phyloP scores from a whole-genome alignment of 1,140 invertebrate species.

The Aphelenchoides besseyi region DNA sequence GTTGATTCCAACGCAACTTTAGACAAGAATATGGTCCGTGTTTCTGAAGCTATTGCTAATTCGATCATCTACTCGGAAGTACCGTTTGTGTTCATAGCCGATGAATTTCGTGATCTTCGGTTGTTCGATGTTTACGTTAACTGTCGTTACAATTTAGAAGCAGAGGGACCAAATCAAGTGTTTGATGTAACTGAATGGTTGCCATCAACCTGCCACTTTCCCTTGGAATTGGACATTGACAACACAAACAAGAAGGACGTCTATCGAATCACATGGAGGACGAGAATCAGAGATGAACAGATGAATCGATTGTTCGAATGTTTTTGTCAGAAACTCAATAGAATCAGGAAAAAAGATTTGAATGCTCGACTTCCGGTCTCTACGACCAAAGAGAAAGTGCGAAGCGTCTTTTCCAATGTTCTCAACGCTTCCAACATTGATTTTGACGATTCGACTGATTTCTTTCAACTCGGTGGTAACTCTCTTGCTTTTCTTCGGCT shows the following conservation, averaged over 20 bases:
- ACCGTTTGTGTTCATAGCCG: conserved; percentile 13
- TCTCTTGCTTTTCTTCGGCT: conserved; percentile 21
- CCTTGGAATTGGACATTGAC: conserved; percentile 20
- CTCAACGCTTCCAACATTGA: background rate
- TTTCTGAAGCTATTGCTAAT: background rate
- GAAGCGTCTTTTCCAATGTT: background rate
- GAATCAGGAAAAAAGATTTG: background rate
- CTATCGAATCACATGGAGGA: conserved; percentile 13
- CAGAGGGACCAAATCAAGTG: background rate
- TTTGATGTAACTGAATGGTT: background rate
- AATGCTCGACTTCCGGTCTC: no score
- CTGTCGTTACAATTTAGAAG: conserved; percentile 27
- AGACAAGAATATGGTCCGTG: background rate
- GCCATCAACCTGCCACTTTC: background rate
- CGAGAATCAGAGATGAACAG: background rate
- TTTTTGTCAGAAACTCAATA: conserved; percentile 16
- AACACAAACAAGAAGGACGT: background rate
- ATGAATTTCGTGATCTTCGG: background rate
- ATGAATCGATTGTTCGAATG: conserved; percentile 7
- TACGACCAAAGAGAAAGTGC: background rate
- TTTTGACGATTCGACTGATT: background rate
- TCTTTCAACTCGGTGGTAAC: conserved; percentile 29
- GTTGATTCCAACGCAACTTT: conserved; percentile 9
- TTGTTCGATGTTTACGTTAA: conserved; percentile 26
- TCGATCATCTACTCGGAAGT: background rate